Conservation (phyloP, 2,113 vertebrate genomes). For the Cettia cetti region DNA sequence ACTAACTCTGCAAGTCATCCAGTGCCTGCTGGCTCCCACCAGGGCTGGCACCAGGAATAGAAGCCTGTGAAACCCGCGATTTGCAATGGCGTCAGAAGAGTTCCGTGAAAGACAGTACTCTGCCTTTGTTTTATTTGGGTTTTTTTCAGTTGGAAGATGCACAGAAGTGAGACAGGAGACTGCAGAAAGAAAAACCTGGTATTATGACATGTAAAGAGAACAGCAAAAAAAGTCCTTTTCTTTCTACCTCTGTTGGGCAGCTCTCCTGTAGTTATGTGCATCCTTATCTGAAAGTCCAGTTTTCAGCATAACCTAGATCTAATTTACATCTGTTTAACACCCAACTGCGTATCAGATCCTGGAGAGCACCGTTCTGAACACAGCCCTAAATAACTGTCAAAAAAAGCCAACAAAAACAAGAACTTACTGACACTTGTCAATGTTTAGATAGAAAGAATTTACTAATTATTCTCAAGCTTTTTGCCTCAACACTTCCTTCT, state of each 20-base stretch:
- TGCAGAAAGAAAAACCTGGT: background rate
- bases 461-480: background rate
- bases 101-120: background rate
- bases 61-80: background rate
- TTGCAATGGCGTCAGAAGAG: background rate
- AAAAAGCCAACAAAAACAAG: background rate
- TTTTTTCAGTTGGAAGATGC: background rate
- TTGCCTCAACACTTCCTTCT: background rate
- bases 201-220: background rate
- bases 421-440: background rate
- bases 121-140: background rate
- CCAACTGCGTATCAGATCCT: background rate
- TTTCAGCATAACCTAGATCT: background rate
- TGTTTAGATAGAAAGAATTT: background rate
- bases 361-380: background rate
- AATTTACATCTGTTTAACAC: background rate
- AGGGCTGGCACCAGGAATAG: background rate
- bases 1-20: background rate
- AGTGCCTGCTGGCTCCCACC: background rate
- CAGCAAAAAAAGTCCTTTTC: background rate
- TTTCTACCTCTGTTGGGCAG: background rate
- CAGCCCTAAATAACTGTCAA: background rate
- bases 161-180: background rate
- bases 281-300: background rate
- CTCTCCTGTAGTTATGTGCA: background rate